Evolutionary conservation across 2,888 invertebrate species (phyloP).

Genomic region (Eilema sororculum): DNA sequence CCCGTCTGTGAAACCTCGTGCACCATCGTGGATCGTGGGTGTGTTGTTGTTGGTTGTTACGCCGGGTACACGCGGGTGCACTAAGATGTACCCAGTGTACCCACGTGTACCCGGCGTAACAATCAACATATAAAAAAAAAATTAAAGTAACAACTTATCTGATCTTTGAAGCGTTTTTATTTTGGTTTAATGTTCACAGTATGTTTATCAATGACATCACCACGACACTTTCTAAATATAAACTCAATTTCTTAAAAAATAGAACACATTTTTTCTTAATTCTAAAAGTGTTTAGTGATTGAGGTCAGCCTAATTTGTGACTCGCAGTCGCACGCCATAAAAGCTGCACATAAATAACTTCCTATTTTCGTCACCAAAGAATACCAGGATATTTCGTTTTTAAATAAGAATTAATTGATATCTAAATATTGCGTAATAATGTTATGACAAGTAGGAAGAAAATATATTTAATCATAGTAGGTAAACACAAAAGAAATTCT

Average conservation of each 20-base stretch:
- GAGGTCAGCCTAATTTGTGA: conserved; percentile 20
- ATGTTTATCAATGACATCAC: conserved; percentile 13
- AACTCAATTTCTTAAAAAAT: conserved; percentile 19
- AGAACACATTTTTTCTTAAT: conserved; percentile 24
- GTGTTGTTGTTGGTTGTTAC: too few species aligned
- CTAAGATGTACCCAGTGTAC: too few species aligned
- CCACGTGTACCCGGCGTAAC: too few species aligned
- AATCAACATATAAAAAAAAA: too few species aligned
- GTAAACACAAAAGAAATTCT: background rate
- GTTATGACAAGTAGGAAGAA: background rate
- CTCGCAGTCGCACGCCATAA: conserved; percentile 26
- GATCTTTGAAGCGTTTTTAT: background rate
- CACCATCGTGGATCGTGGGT: too few species aligned
- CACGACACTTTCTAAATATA: conserved; percentile 13
- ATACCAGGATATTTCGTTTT: conserved; percentile 32
- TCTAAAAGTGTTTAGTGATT: conserved; percentile 17
- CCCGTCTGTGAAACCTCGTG: too few species aligned
- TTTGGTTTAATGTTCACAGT: background rate
- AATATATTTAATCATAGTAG: background rate
- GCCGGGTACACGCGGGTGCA: too few species aligned
- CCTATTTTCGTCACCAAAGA: conserved; percentile 10
- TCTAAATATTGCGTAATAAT: conserved; percentile 15
- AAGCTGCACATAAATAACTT: background rate
- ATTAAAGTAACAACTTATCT: too few species aligned
- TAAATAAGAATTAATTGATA: conserved; percentile 30